A percentile compares a stretch with the other conserved stretches of the same genome.
Conservation (phyloP, 2,888 invertebrate species). For the Mesoligia furuncula region DNA sequence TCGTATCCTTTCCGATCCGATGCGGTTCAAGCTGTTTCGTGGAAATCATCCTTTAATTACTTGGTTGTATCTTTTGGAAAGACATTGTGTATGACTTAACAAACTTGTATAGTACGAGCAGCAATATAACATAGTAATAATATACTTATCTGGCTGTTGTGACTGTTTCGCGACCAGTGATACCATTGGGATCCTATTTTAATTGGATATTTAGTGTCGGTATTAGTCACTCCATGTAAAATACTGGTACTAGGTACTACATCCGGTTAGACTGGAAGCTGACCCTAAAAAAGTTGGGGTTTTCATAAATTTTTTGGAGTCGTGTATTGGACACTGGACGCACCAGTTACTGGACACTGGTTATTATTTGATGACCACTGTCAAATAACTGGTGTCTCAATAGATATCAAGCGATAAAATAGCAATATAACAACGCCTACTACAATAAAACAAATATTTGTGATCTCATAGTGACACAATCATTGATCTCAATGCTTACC, state of each 20-base stretch:
- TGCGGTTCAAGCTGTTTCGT: no score
- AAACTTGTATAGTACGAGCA: not conserved
- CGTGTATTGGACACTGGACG: no score
- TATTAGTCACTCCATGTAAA: not conserved
- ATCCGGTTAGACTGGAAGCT: not conserved
- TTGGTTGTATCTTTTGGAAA: conserved; percentile 23
- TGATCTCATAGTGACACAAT: conserved; percentile 1
- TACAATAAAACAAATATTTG: conserved; percentile 21
- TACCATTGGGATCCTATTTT: not conserved
- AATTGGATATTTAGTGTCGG: not conserved
- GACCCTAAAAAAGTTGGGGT: not conserved
- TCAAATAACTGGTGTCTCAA: not conserved
- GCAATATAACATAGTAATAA: no score
- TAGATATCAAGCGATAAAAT: not conserved
- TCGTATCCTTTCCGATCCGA: no score
- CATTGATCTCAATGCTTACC: not conserved
- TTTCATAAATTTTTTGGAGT: no score
- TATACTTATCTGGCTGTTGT: not conserved
- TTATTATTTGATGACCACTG: not conserved
- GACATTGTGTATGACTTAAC: conserved; percentile 27
- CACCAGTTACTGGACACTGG: no score
- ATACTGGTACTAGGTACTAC: not conserved
- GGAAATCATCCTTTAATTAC: not conserved
- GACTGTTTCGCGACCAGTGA: not conserved
- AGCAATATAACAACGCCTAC: not conserved